Base-by-base conservation (phyloP, 2,888 invertebrate genomes). In the Tetragnatha montana region DNA sequence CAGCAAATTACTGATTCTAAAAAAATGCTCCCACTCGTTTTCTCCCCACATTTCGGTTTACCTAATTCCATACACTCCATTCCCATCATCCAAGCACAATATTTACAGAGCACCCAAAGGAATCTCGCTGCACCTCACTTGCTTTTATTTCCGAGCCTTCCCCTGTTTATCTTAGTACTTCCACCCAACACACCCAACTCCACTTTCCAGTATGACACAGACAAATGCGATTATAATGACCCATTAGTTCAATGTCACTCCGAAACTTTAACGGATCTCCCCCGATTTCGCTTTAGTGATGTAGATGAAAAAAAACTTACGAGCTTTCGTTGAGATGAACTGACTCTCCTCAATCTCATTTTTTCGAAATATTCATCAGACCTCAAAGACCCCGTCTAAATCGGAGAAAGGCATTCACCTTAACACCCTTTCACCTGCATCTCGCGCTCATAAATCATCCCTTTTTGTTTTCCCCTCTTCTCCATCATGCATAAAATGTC, bases 361-460 rank as follows among this genome's bases (percentile, higher is more conserved):
- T 60, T 10, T 60, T 35, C 35, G 60, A 12, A 60, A 60, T 60
- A 60, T 60, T 60, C 50, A 19, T n/a, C 76, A 47, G 47, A 76
- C 76, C 76, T 76, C 50, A 50, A 47, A 49, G 50, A 76, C 76
- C 49, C 50, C n/a, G 7, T 19, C 35, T 50, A 76, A 76, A 60
- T 60, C 60, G 17, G 14, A 17, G 12, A 17, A 76, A 76, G n/a
- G 76, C n/a, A 8, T 21, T n/a, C 79, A 68, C 51, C 60, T 80
- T 35, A 10, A 19, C 79, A 22, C 35, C 60, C 22, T 60, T 19
- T 80, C 35, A 22, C 22, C 22, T 19, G 22, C 79, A 68, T n/a
- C 60, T 35, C 68, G 22, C 14, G 35, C 22, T 73, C 73, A 60
- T 80, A 80, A 80, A 80, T 80, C 79, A 80, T 51, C 17, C 35